Evolutionary conservation across 2,888 invertebrate genomes (phyloP), one percentile per base, ranked within the genome.

Genomic region (Lucinisca nassula): DNA sequence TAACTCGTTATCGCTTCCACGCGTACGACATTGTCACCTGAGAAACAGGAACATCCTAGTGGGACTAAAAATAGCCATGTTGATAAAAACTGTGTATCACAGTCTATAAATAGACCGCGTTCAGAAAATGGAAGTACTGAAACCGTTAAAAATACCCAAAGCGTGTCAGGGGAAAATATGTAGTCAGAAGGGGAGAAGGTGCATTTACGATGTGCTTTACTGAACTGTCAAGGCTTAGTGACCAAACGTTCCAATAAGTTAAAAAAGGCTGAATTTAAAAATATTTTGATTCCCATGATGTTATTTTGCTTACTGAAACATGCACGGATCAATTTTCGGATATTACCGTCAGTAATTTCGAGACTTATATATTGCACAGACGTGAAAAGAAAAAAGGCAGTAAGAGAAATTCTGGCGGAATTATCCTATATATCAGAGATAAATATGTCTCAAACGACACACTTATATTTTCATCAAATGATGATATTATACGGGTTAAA

Each of bases 281-380:
- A 55, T 55, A 55, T 75, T 76, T 84, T 79, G 40, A 67, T 14
- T 70, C 38, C 0, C 49, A 70, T 70, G 82, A 82, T 24, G 61
- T 82, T 76, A 70, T 82, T 14, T 37, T 77, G n/a, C 58, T 82
- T 30, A 76, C 76, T 14, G 82, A 82, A 77, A 70, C 82, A 4
- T 82, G 82, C 75, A 40, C 75, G 6, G 38, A 82, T 75, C 37
- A 61, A 27, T 67, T 30, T 67, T 82, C 61, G n/a, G 76, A 77
- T 49, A 35, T 77, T 24, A 35, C 45, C 24, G 76, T 82, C 0
- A 37, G 70, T 76, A 70, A 67, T 35, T 82, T 82, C 76, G 82
- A 76, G 61, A 32, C 27, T 70, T 82, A 51, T 77, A 27, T 49
- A 24, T 45, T 82, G 32, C 58, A 82, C 21, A 58, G 76, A 35